phyloP scores from a whole-genome alignment of 2,113 vertebrate species.

The Sinocyclocheilus anophthalmus region DNA sequence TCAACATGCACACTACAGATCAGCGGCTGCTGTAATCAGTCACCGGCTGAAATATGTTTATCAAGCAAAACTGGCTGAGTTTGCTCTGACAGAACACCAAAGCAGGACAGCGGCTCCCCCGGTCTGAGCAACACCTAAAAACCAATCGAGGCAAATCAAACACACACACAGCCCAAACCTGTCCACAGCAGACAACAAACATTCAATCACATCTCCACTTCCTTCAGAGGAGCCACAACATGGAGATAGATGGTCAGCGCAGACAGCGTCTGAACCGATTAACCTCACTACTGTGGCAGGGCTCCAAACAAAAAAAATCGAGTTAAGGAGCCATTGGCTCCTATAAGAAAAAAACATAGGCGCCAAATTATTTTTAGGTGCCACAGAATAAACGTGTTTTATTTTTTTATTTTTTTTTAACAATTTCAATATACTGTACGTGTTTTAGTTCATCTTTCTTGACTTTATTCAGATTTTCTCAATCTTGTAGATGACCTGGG shows the following conservation, averaged over 20 bases:
- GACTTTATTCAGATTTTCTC: no score
- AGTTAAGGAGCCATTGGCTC: no score
- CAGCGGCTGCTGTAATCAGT: not conserved
- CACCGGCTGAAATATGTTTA: not conserved
- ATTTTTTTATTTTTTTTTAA: no score
- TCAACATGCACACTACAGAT: not conserved
- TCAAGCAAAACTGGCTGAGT: not conserved
- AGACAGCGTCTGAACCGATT: not conserved
- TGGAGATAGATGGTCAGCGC: not conserved
- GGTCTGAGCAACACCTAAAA: not conserved
- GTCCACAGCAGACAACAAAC: constrained; percentile 4
- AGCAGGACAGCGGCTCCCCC: no score
- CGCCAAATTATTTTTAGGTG: no score
- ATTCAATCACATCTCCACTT: constrained; percentile 12
- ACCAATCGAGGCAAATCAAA: not conserved
- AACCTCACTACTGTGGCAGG: not conserved
- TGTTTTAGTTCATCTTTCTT: no score
- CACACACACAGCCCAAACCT: not conserved
- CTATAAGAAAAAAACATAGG: no score
- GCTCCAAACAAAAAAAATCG: no score
- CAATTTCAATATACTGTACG: no score
- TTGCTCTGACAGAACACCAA: not conserved
- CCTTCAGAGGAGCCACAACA: not conserved
- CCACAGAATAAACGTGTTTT: no score
- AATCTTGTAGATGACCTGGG: no score